Conservation (phyloP, 2,888 invertebrate genomes). For the Callyntrura sp. region DNA sequence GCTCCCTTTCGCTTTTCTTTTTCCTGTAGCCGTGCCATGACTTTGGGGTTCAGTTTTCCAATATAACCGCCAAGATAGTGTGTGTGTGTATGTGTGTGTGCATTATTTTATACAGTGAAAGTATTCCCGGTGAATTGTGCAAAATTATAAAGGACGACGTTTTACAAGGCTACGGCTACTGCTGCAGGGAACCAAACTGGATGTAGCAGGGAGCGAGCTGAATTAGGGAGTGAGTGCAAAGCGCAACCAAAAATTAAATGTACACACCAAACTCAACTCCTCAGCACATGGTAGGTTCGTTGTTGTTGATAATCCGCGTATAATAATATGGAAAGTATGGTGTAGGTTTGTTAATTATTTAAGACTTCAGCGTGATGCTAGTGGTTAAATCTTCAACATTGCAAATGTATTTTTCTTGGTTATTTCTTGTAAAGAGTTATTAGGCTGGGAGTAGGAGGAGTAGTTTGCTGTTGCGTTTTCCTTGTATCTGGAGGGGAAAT, state of each 20-base stretch:
- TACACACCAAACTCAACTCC: not conserved
- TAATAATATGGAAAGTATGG: not conserved
- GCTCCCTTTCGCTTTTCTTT: not conserved
- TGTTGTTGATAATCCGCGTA: not conserved
- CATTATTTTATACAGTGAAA: too few species aligned
- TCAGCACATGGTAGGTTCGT: not conserved
- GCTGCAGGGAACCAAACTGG: too few species aligned
- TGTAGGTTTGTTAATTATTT: constrained; percentile 47
- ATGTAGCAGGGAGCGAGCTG: not conserved
- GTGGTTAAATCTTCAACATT: not conserved
- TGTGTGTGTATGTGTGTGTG: too few species aligned
- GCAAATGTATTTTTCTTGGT: not conserved
- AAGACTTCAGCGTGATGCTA: constrained; percentile 1
- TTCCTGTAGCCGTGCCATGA: not conserved
- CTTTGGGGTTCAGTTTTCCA: too few species aligned
- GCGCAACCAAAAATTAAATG: constrained; percentile 25
- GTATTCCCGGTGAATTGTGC: too few species aligned
- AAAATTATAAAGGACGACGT: too few species aligned
- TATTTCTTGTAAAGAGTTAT: not conserved
- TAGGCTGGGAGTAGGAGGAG: not conserved
- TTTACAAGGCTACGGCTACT: too few species aligned
- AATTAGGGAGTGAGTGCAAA: constrained; percentile 48
- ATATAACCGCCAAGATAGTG: too few species aligned
- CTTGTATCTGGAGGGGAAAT: not conserved
- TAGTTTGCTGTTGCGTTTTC: not conserved